A percentile compares a stretch with the other conserved stretches of the same genome.
Evolutionary conservation across 2,888 invertebrate species (phyloP).

Genomic region (Psococerastis gibbosa): DNA sequence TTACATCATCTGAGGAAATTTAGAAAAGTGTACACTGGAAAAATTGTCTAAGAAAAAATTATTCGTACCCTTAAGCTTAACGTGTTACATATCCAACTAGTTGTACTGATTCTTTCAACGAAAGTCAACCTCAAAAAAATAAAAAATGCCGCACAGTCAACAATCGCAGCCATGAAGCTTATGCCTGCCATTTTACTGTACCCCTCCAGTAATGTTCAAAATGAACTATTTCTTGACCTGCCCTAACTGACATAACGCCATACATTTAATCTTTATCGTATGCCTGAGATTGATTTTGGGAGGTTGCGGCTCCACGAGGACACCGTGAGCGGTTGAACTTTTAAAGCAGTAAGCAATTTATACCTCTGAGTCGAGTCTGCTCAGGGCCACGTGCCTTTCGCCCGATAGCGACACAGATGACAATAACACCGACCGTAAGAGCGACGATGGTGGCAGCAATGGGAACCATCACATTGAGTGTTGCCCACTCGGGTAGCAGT

Average conservation of each 20-base stretch:
- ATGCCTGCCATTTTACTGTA: no score
- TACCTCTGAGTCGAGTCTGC: slow-evolving; percentile 60
- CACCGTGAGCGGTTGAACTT: slow-evolving; percentile 34
- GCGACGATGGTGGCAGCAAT: slow-evolving; percentile 78
- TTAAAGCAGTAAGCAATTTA: slow-evolving; percentile 56
- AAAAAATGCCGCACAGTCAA: no score
- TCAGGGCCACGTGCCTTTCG: slow-evolving; percentile 47
- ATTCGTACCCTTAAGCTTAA: no score
- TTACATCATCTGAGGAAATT: slow-evolving; percentile 56
- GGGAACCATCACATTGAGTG: slow-evolving; percentile 78
- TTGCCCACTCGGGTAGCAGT: slow-evolving; percentile 75
- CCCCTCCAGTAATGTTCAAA: no score
- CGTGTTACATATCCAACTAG: no score
- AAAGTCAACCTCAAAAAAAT: no score
- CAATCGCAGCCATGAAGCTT: no score
- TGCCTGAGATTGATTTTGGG: not conserved
- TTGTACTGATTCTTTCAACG: no score
- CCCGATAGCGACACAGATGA: slow-evolving; percentile 75
- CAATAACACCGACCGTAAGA: slow-evolving; percentile 73
- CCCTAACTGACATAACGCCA: no score
- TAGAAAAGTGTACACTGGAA: not conserved
- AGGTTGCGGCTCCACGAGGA: slow-evolving; percentile 22
- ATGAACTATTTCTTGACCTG: no score
- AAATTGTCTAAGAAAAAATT: no score
- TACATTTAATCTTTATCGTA: no score